A percentile compares a stretch with the other conserved stretches of the same genome.
phyloP scores from a whole-genome alignment of 2,113 vertebrate species.

The Chauna torquata region DNA sequence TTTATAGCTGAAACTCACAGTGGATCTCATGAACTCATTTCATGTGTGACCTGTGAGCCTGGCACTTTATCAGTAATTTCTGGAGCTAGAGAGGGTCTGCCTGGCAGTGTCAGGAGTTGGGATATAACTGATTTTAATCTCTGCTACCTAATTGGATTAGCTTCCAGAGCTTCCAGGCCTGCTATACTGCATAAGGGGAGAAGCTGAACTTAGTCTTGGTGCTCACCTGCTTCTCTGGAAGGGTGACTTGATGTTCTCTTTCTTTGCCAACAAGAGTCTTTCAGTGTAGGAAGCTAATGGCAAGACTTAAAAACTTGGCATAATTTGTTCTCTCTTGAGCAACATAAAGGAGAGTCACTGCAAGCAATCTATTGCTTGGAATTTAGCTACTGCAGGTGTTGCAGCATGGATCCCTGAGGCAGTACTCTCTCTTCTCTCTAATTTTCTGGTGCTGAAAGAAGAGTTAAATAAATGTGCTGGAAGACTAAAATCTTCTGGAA shows the following conservation, averaged over 20 bases:
- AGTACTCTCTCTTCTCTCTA: not conserved
- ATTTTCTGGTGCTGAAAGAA: not conserved
- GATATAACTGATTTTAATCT: not conserved
- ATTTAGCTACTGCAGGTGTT: not conserved
- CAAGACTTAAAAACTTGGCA: not conserved
- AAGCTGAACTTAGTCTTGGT: not conserved
- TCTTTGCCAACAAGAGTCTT: not conserved
- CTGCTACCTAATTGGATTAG: not conserved
- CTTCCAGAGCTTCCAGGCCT: not conserved
- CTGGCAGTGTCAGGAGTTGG: not conserved
- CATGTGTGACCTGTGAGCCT: fast-evolving
- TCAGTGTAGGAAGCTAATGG: not conserved
- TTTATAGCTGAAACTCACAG: not conserved
- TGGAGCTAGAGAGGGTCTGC: not conserved
- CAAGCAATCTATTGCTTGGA: not conserved
- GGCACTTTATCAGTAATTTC: not conserved
- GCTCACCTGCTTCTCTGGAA: not conserved
- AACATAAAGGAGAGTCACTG: not conserved
- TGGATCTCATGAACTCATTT: fast-evolving
- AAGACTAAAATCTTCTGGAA: not conserved
- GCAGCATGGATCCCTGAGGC: not conserved
- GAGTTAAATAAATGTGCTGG: not conserved
- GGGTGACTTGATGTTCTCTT: not conserved
- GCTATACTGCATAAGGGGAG: not conserved
- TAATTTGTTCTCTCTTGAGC: not conserved